phyloP scores from a whole-genome alignment of 2,888 invertebrate species.

The Ametastegia equiseti region DNA sequence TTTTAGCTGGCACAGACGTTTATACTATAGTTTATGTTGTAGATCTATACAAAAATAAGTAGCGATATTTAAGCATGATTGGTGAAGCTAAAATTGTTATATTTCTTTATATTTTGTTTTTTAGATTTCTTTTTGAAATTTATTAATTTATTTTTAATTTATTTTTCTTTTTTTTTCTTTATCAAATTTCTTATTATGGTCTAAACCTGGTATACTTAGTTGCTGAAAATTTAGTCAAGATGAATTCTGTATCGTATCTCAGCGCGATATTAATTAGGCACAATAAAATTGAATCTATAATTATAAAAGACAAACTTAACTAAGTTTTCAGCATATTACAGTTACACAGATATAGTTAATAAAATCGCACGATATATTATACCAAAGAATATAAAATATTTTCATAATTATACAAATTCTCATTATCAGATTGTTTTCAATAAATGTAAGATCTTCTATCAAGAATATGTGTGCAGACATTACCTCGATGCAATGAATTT shows the following conservation, averaged over 20 bases:
- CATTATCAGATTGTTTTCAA: conserved; percentile 19
- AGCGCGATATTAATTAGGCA: conserved; percentile 11
- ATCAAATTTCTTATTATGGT: not conserved
- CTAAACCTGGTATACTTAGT: conserved; percentile 33
- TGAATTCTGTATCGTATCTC: not conserved
- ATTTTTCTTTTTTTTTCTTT: not conserved
- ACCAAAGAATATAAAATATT: conserved; percentile 42
- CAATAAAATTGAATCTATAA: not conserved
- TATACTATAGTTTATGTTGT: conserved; percentile 65
- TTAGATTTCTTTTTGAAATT: conserved; percentile 46
- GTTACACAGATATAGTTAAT: conserved; percentile 11
- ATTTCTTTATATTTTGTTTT: conserved; percentile 48
- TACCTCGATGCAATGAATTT: conserved; percentile 23
- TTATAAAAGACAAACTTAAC: conserved; percentile 28
- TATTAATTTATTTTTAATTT: conserved; percentile 46
- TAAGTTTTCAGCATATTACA: conserved; percentile 42
- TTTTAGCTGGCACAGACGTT: conserved; percentile 66
- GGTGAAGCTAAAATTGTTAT: conserved; percentile 44
- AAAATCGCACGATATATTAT: conserved; percentile 35
- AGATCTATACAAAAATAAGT: conserved; percentile 75
- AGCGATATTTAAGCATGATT: conserved; percentile 65
- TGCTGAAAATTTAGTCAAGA: conserved; percentile 42
- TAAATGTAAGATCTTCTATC: conserved; percentile 25
- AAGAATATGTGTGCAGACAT: conserved; percentile 40
- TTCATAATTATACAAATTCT: conserved; percentile 16